A percentile compares a stretch with the other conserved stretches of the same genome.
Conservation (phyloP, 2,113 vertebrate species). For the Dipodomys merriami region DNA sequence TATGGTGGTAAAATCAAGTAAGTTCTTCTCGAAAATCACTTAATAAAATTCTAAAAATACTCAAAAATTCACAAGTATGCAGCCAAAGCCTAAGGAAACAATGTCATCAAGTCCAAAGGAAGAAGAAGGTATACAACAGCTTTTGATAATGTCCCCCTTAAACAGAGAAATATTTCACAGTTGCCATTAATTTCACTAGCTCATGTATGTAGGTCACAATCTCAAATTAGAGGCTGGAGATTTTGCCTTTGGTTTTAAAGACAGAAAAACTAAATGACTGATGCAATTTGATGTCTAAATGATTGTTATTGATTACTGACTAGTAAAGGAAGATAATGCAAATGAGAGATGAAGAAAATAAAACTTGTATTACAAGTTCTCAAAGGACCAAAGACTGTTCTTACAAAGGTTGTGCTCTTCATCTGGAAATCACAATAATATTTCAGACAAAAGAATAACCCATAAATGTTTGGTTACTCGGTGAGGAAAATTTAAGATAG, state of each 20-base stretch:
- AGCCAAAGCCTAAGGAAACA: slow-evolving; percentile 2
- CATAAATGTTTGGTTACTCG: slow-evolving; percentile 19
- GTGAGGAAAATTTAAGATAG: slow-evolving; percentile 12
- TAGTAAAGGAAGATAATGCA: slow-evolving; percentile 32
- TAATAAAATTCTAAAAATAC: background rate
- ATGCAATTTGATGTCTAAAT: slow-evolving; percentile 31
- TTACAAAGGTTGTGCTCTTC: background rate
- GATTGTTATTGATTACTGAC: slow-evolving; percentile 29
- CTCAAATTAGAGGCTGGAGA: background rate
- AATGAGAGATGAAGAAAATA: slow-evolving; percentile 53
- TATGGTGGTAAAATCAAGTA: background rate
- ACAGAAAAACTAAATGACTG: slow-evolving; percentile 25
- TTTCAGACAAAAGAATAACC: slow-evolving; percentile 51
- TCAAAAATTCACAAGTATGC: background rate
- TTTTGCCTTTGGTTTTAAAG: slow-evolving; percentile 13
- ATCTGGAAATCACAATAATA: slow-evolving; percentile 8
- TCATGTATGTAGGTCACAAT: background rate
- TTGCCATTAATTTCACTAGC: slow-evolving; percentile 11
- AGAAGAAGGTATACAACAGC: background rate
- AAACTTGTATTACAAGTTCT: slow-evolving; percentile 3
- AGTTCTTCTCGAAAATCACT: background rate
- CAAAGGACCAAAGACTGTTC: background rate
- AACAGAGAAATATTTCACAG: background rate
- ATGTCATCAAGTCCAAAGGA: background rate
- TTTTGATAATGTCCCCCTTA: background rate